Evolutionary conservation across 1,140 invertebrate species (phyloP).

Genomic region (Carposina sasakii): DNA sequence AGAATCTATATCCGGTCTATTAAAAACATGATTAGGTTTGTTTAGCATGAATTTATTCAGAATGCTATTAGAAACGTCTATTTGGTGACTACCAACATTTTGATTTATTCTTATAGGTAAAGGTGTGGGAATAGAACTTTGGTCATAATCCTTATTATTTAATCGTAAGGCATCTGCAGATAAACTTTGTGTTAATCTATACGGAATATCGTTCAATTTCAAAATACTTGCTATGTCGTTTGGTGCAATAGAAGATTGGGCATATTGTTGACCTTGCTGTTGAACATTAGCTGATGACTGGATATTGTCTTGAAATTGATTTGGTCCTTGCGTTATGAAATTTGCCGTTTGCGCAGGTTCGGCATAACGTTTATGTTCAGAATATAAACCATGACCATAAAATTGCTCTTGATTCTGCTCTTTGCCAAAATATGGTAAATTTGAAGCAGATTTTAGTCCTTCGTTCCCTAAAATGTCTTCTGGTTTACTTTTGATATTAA

Average conservation of each 20-base stretch:
- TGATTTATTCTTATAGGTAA: slow-evolving; percentile 59
- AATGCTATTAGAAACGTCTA: slow-evolving; percentile 53
- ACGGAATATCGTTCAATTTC: slow-evolving; percentile 58
- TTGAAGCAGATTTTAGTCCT: slow-evolving; percentile 34
- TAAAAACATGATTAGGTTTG: slow-evolving; percentile 40
- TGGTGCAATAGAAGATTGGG: slow-evolving; percentile 30
- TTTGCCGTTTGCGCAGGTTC: slow-evolving; percentile 26
- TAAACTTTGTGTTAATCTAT: slow-evolving; percentile 43
- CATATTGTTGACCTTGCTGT: slow-evolving; percentile 32
- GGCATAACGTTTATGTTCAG: slow-evolving; percentile 26
- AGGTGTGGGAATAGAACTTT: slow-evolving; percentile 38
- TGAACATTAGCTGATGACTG: slow-evolving; percentile 37
- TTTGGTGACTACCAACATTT: slow-evolving; percentile 60
- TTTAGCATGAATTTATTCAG: slow-evolving; percentile 47
- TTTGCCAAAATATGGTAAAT: slow-evolving; percentile 30
- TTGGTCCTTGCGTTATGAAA: slow-evolving; percentile 33
- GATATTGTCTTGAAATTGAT: slow-evolving; percentile 35
- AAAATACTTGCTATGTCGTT: slow-evolving; percentile 41
- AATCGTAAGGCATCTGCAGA: slow-evolving; percentile 33
- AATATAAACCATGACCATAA: slow-evolving; percentile 24
- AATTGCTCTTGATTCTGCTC: slow-evolving; percentile 28
- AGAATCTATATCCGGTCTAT: slow-evolving; percentile 51
- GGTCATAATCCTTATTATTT: slow-evolving; percentile 47
- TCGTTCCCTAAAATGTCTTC: slow-evolving; percentile 36
- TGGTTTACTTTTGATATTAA: slow-evolving; percentile 47